Percentiles rank a stretch among this genome's conserved stretches.
These are phyloP conservation scores for Drosophila bunnanda DNA, from an alignment of 2,888 invertebrate genomes.

Conservation along the genomic window DNA sequence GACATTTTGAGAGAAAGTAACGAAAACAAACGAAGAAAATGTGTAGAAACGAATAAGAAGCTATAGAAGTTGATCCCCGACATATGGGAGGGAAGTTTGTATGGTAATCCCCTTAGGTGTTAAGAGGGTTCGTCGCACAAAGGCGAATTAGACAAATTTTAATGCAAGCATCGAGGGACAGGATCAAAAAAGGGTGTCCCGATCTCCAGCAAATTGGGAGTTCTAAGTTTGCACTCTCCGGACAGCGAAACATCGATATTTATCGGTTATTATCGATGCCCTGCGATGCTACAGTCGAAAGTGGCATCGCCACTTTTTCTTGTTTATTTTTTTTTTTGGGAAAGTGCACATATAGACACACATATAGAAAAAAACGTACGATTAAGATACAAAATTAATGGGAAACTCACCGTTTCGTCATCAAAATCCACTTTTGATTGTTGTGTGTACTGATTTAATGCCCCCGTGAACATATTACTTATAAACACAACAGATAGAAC, in stretches of 20 bases:
- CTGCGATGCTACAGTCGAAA: conserved; percentile 4
- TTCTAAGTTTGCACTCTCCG: not conserved
- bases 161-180: conserved; percentile 23
- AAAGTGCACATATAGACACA: conserved; percentile 33
- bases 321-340: conserved; percentile 3
- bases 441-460: conserved; percentile 35
- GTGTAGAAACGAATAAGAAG: conserved; percentile 16
- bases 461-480: conserved; percentile 29
- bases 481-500: conserved; percentile 30
- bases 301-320: conserved; percentile 4
- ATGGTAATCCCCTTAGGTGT: conserved; percentile 34
- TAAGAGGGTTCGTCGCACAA: conserved; percentile 33
- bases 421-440: conserved; percentile 33
- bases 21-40: conserved; percentile 8
- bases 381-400: conserved; percentile 34
- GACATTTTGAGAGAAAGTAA: conserved; percentile 5
- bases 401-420: conserved; percentile 27
- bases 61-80: conserved; percentile 18
- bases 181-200: not conserved
- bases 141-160: conserved; percentile 42
- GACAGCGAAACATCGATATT: not conserved
- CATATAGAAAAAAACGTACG: conserved; percentile 8
- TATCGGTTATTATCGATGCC: not conserved
- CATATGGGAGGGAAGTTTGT: conserved; percentile 6
- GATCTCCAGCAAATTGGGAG: not conserved